Conservation (phyloP, 2,113 vertebrate species). For the Leucopsar rothschildi region DNA sequence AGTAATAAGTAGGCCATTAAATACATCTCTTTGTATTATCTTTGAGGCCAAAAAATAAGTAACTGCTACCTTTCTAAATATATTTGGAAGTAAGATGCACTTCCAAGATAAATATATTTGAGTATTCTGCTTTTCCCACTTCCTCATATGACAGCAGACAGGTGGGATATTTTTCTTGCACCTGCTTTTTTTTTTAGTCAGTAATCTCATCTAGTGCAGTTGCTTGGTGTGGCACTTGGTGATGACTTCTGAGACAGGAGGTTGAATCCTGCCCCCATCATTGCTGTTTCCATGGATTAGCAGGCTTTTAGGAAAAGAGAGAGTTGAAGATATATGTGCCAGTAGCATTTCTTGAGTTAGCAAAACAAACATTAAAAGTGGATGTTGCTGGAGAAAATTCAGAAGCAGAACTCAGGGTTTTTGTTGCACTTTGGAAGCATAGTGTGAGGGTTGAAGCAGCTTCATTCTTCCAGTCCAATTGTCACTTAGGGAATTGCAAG, state of each 20-base stretch:
- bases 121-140: background rate
- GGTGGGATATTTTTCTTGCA: background rate
- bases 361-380: background rate
- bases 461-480: background rate
- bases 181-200: background rate
- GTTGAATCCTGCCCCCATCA: rapidly evolving
- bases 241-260: background rate
- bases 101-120: background rate
- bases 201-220: background rate
- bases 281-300: background rate
- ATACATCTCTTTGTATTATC: background rate
- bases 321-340: background rate
- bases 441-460: background rate
- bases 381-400: background rate
- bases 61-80: background rate
- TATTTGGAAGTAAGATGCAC: too few relatives aligned
- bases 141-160: background rate
- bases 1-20: background rate
- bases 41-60: background rate
- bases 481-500: background rate
- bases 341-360: background rate
- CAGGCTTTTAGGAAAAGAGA: background rate
- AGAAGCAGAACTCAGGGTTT: background rate
- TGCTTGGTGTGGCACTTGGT: background rate
- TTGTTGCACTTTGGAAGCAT: background rate